Evolutionary conservation across 2,113 vertebrate species (phyloP).

Genomic region (Parus major): DNA sequence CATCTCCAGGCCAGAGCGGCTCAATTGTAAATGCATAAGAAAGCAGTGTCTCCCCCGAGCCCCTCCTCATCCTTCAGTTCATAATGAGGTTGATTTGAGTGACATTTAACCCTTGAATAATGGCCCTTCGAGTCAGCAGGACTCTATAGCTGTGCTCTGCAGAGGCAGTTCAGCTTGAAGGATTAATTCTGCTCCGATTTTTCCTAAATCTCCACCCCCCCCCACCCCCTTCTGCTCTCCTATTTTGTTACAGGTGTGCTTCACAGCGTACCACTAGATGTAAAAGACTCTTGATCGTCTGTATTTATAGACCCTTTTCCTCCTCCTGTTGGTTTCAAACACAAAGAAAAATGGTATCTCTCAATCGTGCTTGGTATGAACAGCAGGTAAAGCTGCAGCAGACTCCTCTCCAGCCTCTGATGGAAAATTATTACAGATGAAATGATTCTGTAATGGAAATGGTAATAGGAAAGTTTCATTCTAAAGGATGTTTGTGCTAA

Average conservation of each 20-base stretch:
- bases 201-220: constrained; percentile 36
- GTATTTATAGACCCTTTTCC: constrained; percentile 67
- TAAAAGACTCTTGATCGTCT: constrained; percentile 68
- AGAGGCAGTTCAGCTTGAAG: constrained; percentile 32
- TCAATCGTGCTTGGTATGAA: constrained; percentile 47
- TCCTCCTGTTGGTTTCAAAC: constrained; percentile 68
- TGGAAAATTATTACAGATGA: constrained; percentile 69
- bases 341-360: constrained; percentile 76
- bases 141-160: background rate
- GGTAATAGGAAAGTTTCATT: constrained; percentile 50
- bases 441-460: constrained; percentile 60
- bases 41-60: constrained; percentile 58
- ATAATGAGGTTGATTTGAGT: constrained; percentile 77
- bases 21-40: constrained; percentile 76
- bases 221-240: background rate
- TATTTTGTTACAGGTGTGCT: constrained; percentile 72
- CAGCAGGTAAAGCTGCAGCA: constrained; percentile 62
- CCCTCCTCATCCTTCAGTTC: constrained; percentile 59
- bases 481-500: constrained; percentile 50
- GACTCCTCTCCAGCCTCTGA: constrained; percentile 49
- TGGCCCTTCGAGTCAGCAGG: constrained; percentile 25
- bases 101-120: constrained; percentile 80
- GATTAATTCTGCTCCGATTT: constrained; percentile 40
- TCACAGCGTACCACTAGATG: constrained; percentile 9
- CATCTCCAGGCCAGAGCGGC: constrained; percentile 80